phyloP scores from a whole-genome alignment of 2,797 vertebrate genomes.

The Pagetopsis macropterus region DNA sequence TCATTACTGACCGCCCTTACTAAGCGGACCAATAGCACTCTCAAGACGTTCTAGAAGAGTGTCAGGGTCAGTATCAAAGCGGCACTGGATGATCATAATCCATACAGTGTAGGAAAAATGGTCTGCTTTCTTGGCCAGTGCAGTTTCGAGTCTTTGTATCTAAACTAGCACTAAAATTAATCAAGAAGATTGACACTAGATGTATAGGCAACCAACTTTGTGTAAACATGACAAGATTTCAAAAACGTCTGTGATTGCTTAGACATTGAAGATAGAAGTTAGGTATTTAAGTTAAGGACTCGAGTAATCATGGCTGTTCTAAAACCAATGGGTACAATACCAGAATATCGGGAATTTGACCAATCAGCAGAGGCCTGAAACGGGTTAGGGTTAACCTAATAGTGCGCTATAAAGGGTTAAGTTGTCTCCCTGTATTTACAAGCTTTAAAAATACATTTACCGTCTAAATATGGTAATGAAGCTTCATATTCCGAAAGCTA shows the following conservation, averaged over 20 bases:
- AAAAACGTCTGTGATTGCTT: slow-evolving; percentile 8
- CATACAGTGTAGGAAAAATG: neutral
- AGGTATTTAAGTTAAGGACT: neutral
- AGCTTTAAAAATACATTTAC: too few relatives aligned
- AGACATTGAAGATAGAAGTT: neutral
- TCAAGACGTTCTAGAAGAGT: too few relatives aligned
- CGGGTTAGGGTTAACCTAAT: too few relatives aligned
- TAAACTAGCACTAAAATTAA: slow-evolving; percentile 1
- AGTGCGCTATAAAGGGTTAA: too few relatives aligned
- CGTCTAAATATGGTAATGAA: too few relatives aligned
- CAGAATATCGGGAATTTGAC: neutral
- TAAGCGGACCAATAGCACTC: too few relatives aligned
- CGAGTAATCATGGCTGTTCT: neutral
- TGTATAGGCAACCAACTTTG: neutral
- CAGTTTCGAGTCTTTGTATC: neutral
- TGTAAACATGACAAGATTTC: neutral
- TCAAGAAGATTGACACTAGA: neutral
- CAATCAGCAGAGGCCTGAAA: too few relatives aligned
- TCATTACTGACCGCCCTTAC: too few relatives aligned
- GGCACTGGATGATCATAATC: neutral
- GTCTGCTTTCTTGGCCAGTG: neutral
- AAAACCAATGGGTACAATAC: neutral
- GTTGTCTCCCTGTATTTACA: too few relatives aligned
- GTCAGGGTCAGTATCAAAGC: neutral
- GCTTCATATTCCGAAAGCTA: too few relatives aligned